A percentile compares a stretch with the other conserved stretches of the same genome.
Conservation (phyloP, 2,797 vertebrate species). For the Poeciliopsis presidionis region DNA sequence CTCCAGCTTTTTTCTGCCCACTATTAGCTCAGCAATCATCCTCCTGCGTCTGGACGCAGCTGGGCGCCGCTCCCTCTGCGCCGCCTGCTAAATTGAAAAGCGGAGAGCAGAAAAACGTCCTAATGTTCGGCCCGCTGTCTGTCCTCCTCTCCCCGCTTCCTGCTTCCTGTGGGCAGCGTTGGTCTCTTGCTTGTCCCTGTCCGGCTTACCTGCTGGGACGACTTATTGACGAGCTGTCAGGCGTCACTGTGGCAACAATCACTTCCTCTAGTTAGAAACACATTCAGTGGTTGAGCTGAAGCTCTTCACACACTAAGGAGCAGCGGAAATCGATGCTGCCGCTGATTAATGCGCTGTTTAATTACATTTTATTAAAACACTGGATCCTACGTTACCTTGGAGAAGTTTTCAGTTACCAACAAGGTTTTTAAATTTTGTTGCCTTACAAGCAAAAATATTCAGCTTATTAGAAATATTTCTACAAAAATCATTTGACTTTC, state of each 20-base stretch:
- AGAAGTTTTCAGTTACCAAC: background rate
- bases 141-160: background rate
- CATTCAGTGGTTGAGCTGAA: constrained; percentile 1
- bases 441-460: background rate
- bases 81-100: constrained; percentile 14
- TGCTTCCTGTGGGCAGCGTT: background rate
- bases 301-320: constrained; percentile 14
- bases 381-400: background rate
- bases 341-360: constrained; percentile 16
- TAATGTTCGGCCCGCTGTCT: background rate
- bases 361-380: constrained; percentile 10
- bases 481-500: background rate
- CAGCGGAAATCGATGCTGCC: constrained; percentile 17
- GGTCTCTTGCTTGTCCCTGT: constrained; percentile 1
- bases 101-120: constrained; percentile 11
- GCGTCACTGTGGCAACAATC: constrained; percentile 40
- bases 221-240: constrained; percentile 53
- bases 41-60: constrained; percentile 12
- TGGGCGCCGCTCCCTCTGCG: constrained; percentile 11
- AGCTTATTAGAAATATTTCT: background rate
- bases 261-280: constrained; percentile 36
- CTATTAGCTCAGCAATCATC: background rate
- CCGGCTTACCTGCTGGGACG: constrained; percentile 31
- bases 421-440: background rate
- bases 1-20: background rate